These are phyloP conservation scores for Laspeyria flexula DNA, from an alignment of 2,888 invertebrate species.

Conservation along the genomic window DNA sequence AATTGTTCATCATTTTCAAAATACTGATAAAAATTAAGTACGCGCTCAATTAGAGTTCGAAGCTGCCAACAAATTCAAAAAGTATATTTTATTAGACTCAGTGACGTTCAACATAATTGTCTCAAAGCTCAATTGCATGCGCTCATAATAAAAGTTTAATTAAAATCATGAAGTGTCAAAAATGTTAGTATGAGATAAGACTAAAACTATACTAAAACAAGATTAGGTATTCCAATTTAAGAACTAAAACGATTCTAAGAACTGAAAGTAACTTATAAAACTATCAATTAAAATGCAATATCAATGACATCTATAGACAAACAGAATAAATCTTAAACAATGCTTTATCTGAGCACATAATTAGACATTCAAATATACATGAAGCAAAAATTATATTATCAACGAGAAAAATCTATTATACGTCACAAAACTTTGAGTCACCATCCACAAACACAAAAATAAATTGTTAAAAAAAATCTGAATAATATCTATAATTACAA, in stretches of 20 bases:
- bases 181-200: conserved; percentile 26
- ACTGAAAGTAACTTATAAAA: conserved; percentile 44
- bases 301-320: conserved; percentile 42
- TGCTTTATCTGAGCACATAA: conserved; percentile 38
- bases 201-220: conserved; percentile 45
- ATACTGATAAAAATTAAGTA: conserved; percentile 64
- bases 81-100: background rate
- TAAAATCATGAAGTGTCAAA: conserved; percentile 5
- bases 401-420: conserved; percentile 41
- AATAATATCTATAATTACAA: conserved; percentile 38
- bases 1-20: conserved; percentile 26
- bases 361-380: conserved; percentile 58
- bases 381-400: conserved; percentile 36
- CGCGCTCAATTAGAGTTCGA: conserved; percentile 26
- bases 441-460: conserved; percentile 26
- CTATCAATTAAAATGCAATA: conserved; percentile 44
- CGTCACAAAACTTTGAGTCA: conserved; percentile 38
- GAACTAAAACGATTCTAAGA: conserved; percentile 43
- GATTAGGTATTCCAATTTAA: conserved; percentile 31
- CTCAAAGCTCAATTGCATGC: conserved; percentile 3
- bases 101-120: conserved; percentile 13
- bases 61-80: conserved; percentile 34
- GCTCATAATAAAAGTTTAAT: background rate
- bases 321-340: conserved; percentile 29
- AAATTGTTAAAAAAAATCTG: conserved; percentile 31